These are phyloP conservation scores for Ennomos quercinarius DNA, from an alignment of 2,888 invertebrate genomes.

Conservation along the genomic window DNA sequence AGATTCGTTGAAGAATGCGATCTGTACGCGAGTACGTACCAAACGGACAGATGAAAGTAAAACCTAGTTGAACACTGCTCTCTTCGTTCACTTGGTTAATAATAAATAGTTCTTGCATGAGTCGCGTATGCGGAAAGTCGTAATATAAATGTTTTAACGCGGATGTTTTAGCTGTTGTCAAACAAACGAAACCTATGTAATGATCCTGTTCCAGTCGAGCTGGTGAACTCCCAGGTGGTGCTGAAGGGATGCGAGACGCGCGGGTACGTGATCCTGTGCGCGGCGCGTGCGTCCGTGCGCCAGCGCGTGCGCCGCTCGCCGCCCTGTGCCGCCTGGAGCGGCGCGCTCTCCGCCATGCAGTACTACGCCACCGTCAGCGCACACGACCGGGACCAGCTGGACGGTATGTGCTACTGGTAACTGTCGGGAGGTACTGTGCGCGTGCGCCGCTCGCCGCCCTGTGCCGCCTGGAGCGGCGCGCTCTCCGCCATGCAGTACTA, in stretches of 20 bases:
- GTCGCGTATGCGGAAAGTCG: too few relatives aligned
- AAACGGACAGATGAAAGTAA: too few relatives aligned
- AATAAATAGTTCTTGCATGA: too few relatives aligned
- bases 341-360: conserved; percentile 97
- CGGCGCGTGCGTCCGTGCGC: conserved; percentile 97
- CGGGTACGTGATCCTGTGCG: conserved; percentile 98
- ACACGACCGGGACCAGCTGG: conserved; percentile 90
- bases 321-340: conserved; percentile 97
- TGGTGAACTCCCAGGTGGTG: conserved; percentile 97
- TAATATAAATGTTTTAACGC: too few relatives aligned
- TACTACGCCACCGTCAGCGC: conserved; percentile 99
- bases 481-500: conserved; percentile 99
- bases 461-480: conserved; percentile 98
- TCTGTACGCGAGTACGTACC: too few relatives aligned
- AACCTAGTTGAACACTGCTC: too few relatives aligned
- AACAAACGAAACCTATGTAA: too few relatives aligned
- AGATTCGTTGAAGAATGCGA: too few relatives aligned
- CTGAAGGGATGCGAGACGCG: conserved; percentile 98
- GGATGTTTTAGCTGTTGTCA: too few relatives aligned
- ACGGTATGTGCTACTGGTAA: too few relatives aligned
- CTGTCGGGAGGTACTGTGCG: too few relatives aligned
- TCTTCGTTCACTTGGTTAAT: too few relatives aligned
- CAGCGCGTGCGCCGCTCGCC: conserved; percentile 94
- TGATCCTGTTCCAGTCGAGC: conserved; percentile 87
- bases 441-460: conserved; percentile 91